Percentiles rank a stretch among this genome's conserved stretches.
Evolutionary conservation across 2,888 invertebrate genomes (phyloP).

Genomic region (Formica aserva): DNA sequence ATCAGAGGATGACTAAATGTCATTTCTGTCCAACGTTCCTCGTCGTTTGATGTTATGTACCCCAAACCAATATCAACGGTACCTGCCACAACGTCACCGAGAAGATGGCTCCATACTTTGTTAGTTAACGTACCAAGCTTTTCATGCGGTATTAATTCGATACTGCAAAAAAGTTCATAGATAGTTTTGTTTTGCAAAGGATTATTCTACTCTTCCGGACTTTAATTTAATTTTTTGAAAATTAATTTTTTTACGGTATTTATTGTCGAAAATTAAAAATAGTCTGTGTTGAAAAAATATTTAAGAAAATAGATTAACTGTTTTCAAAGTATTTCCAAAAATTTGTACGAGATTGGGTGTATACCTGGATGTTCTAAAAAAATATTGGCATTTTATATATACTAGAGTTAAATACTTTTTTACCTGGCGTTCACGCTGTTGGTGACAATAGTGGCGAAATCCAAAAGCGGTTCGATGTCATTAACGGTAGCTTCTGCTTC

Average conservation of each 20-base stretch:
- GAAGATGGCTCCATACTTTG: slow-evolving; percentile 88
- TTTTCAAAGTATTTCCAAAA: neutral
- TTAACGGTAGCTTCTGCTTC: slow-evolving; percentile 84
- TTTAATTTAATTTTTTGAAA: neutral
- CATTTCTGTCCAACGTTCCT: slow-evolving; percentile 87
- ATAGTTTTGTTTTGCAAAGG: neutral
- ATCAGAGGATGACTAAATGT: slow-evolving; percentile 89
- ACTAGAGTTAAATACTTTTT: neutral
- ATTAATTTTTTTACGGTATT: neutral
- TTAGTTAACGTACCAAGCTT: slow-evolving; percentile 85
- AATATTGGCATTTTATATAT: neutral
- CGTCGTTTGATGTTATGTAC: slow-evolving; percentile 87
- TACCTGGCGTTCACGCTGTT: slow-evolving; percentile 87
- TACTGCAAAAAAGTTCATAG: slow-evolving; percentile 68
- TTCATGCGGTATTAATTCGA: slow-evolving; percentile 79
- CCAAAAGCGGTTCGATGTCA: slow-evolving; percentile 85
- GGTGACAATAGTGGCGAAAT: slow-evolving; percentile 86
- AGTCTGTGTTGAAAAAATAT: neutral
- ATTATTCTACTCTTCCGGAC: neutral
- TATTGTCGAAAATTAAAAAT: neutral
- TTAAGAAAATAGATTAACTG: neutral
- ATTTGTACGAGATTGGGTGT: neutral
- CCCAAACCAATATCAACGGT: slow-evolving; percentile 88
- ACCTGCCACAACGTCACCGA: slow-evolving; percentile 87
- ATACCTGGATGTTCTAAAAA: neutral